Evolutionary conservation across 2,888 invertebrate genomes (phyloP).

Genomic region (Ctenicera cuprea): DNA sequence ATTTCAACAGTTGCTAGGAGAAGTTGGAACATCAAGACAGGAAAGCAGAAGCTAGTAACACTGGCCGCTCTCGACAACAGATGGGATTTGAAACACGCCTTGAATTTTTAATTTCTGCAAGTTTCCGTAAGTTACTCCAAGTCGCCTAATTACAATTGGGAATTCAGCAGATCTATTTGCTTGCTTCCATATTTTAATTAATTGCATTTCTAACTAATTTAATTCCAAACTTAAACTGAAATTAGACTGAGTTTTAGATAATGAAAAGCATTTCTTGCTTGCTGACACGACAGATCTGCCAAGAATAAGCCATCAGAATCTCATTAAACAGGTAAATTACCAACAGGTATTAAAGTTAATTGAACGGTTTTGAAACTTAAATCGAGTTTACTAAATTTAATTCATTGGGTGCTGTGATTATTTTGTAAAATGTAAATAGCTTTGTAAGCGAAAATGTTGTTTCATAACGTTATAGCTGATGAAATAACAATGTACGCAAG

Average conservation of each 20-base stretch:
- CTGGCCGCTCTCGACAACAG: constrained; percentile 20
- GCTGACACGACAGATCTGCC: constrained; percentile 18
- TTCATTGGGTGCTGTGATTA: neutral
- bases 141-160: constrained; percentile 36
- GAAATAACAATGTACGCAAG: neutral
- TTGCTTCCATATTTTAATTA: constrained; percentile 41
- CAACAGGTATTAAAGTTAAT: constrained; percentile 20
- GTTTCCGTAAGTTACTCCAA: constrained; percentile 22
- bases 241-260: constrained; percentile 33
- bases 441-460: neutral
- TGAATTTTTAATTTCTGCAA: constrained; percentile 36
- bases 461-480: neutral
- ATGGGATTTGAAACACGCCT: constrained; percentile 28
- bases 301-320: constrained; percentile 30
- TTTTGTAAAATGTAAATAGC: neutral
- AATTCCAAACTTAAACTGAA: constrained; percentile 33
- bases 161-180: constrained; percentile 36
- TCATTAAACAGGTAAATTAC: constrained; percentile 32
- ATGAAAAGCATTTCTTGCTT: constrained; percentile 33
- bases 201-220: constrained; percentile 40
- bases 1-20: constrained; percentile 26
- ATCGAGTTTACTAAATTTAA: neutral
- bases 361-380: constrained; percentile 16
- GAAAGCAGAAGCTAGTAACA: neutral
- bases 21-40: constrained; percentile 28